These are phyloP conservation scores for western clawed frog (Xenopus tropicalis) DNA, from an alignment of 2,113 vertebrate genomes.

Conservation along the genomic window UCB_Xtro_10.0 CM004449.2:3293501-3294000, in stretches of 20 bases:
- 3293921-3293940: neutral
- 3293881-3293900: neutral
- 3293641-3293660: too few species aligned
- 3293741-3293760: constrained; percentile 39
- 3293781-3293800: neutral
- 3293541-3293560: too few species aligned
- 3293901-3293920: neutral
- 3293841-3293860: neutral
- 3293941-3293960: too few species aligned
- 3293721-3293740: constrained; percentile 5
- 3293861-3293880: neutral
- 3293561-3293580: too few species aligned
- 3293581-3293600: too few species aligned
- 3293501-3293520: too few species aligned
- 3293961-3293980: too few species aligned
- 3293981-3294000: too few species aligned
- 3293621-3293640: too few species aligned
- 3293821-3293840: neutral
- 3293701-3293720: constrained; percentile 10
- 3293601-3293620: too few species aligned
- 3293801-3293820: neutral
- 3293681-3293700: neutral
- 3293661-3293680: too few species aligned
- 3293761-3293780: neutral
- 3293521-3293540: too few species aligned